Percentiles rank a stretch among this genome's conserved stretches.
Evolutionary conservation across 2,797 vertebrate species (phyloP).

Genomic region (Hippocampus kuda): DNA sequence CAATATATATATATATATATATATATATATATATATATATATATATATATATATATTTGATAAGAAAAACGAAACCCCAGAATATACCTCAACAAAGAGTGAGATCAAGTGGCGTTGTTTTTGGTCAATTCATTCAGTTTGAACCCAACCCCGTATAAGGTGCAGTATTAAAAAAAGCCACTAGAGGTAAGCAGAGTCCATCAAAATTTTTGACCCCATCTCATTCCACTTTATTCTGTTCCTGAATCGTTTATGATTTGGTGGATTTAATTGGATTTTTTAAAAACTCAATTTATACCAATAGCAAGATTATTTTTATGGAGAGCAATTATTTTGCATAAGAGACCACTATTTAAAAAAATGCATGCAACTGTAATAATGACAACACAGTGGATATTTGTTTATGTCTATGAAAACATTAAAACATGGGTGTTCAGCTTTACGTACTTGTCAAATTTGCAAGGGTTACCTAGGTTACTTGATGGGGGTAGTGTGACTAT

Average conservation of each 20-base stretch:
- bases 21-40: too few relatives aligned
- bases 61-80: too few relatives aligned
- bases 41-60: too few relatives aligned
- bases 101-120: background rate
- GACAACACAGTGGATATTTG: background rate
- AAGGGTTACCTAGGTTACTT: slow-evolving; percentile 7
- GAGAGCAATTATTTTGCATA: background rate
- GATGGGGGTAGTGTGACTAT: background rate
- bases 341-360: background rate
- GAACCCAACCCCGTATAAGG: background rate
- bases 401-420: background rate
- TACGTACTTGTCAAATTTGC: slow-evolving; percentile 6
- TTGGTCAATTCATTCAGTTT: background rate
- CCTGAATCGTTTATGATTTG: background rate
- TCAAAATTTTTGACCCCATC: background rate
- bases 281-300: too few relatives aligned
- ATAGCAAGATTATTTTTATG: background rate
- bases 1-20: too few relatives aligned
- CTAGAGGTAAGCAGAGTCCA: slow-evolving; percentile 32
- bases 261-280: background rate
- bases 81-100: background rate
- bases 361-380: background rate
- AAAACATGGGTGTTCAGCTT: slow-evolving; percentile 14
- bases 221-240: too few relatives aligned
- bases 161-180: slow-evolving; percentile 19